Percentiles rank a stretch among this genome's conserved stretches.
phyloP scores from a whole-genome alignment of 2,888 invertebrate species.

The Acrobasis suavella region DNA sequence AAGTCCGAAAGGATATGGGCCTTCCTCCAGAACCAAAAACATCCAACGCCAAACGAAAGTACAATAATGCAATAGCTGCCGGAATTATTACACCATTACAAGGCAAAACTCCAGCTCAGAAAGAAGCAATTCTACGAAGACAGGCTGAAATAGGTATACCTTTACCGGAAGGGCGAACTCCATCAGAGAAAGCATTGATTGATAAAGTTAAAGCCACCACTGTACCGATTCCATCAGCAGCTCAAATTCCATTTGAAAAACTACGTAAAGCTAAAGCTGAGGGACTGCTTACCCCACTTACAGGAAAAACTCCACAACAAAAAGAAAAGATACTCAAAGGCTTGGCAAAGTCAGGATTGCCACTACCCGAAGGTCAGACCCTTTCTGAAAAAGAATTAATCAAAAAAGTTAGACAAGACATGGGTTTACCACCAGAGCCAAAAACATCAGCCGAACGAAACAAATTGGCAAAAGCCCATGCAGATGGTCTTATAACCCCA shows the following conservation, averaged over 20 bases:
- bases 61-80: conserved; percentile 40
- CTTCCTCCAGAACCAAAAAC: conserved; percentile 40
- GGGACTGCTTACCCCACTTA: conserved; percentile 39
- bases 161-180: conserved; percentile 36
- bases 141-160: conserved; percentile 37
- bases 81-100: conserved; percentile 45
- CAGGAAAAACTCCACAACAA: conserved; percentile 42
- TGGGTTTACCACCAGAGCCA: conserved; percentile 39
- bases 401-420: conserved; percentile 34
- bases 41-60: conserved; percentile 38
- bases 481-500: conserved; percentile 38
- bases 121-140: conserved; percentile 28
- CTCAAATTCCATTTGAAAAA: conserved; percentile 25
- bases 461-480: conserved; percentile 33
- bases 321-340: conserved; percentile 46
- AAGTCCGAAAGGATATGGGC: conserved; percentile 34
- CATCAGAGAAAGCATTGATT: conserved; percentile 38
- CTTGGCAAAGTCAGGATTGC: conserved; percentile 33
- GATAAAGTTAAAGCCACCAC: conserved; percentile 29
- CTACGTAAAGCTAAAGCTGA: conserved; percentile 36
- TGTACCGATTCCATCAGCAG: background rate
- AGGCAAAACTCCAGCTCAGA: conserved; percentile 39
- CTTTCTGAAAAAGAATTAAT: conserved; percentile 38
- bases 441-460: conserved; percentile 35
- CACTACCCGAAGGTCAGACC: conserved; percentile 39